These are phyloP conservation scores for Psettodes erumei DNA, from an alignment of 2,113 vertebrate genomes.

Conservation along the genomic window DNA sequence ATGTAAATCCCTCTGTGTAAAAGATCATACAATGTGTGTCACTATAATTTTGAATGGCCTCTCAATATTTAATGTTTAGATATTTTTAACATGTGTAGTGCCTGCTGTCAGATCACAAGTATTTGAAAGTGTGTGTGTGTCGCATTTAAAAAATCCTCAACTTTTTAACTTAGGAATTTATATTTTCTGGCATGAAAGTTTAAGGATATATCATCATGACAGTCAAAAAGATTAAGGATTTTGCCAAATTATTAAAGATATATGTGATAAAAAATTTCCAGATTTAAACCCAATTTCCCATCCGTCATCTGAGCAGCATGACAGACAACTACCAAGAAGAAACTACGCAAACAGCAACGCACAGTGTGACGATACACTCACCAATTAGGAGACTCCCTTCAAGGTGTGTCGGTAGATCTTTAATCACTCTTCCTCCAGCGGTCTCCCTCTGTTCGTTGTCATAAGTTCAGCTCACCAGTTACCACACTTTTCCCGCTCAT, in stretches of 20 bases:
- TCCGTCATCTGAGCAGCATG: background rate
- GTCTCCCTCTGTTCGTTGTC: conserved; percentile 38
- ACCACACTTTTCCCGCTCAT: conserved; percentile 55
- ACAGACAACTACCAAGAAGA: conserved; percentile 6
- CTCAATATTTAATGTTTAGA: background rate
- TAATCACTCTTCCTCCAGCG: conserved; percentile 41
- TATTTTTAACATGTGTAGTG: background rate
- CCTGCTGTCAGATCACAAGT: background rate
- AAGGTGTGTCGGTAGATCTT: conserved; percentile 31
- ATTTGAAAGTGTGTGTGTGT: background rate
- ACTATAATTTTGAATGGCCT: background rate
- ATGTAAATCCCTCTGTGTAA: conserved; percentile 48
- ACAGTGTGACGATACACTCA: conserved; percentile 54
- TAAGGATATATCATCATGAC: background rate
- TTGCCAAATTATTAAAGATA: conserved; percentile 2
- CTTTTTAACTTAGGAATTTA: background rate
- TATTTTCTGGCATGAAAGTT: background rate
- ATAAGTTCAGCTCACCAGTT: conserved; percentile 42
- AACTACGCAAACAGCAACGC: conserved; percentile 21
- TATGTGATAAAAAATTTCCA: background rate
- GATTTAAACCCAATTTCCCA: background rate
- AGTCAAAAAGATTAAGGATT: background rate
- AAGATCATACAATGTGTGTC: background rate
- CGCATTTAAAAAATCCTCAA: background rate
- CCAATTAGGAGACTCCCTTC: conserved; percentile 50